Percentiles rank a stretch among this genome's conserved stretches.
Conservation (phyloP, 1,140 invertebrate genomes). For the Branchinecta lindahli region DNA sequence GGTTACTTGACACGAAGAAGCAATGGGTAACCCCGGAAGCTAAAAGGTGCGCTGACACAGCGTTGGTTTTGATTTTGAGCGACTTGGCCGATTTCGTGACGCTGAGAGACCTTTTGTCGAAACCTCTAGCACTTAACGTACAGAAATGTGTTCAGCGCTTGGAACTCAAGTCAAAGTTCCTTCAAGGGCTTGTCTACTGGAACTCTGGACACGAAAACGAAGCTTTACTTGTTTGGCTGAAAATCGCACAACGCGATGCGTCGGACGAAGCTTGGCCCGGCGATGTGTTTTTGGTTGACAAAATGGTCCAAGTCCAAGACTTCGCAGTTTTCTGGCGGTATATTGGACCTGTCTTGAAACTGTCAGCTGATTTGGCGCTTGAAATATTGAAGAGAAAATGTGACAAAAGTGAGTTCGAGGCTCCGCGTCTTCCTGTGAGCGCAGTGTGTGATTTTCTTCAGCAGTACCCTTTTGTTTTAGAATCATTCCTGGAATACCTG, state of each 20-base stretch:
- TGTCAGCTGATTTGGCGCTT: neutral
- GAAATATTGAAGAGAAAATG: neutral
- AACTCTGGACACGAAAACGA: neutral
- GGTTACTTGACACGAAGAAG: neutral
- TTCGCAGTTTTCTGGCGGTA: neutral
- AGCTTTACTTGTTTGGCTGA: neutral
- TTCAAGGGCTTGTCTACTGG: neutral
- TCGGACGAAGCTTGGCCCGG: neutral
- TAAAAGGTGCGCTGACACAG: neutral
- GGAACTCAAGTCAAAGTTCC: neutral
- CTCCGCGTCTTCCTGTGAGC: neutral
- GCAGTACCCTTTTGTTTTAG: neutral
- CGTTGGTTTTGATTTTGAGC: neutral
- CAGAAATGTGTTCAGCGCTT: neutral
- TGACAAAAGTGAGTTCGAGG: neutral
- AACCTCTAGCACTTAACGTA: neutral
- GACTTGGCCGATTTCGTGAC: neutral
- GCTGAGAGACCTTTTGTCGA: neutral
- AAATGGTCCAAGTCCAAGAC: neutral
- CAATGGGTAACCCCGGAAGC: neutral
- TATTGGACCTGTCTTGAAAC: neutral
- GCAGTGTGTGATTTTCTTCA: slow-evolving; percentile 11
- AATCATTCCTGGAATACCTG: slow-evolving; percentile 11
- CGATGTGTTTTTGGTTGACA: slow-evolving; percentile 8
- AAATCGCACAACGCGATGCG: neutral